Evolutionary conservation across 64 coral and sea anemone species (phyloP).

Genomic region (Pachyseris speciosa): DNA sequence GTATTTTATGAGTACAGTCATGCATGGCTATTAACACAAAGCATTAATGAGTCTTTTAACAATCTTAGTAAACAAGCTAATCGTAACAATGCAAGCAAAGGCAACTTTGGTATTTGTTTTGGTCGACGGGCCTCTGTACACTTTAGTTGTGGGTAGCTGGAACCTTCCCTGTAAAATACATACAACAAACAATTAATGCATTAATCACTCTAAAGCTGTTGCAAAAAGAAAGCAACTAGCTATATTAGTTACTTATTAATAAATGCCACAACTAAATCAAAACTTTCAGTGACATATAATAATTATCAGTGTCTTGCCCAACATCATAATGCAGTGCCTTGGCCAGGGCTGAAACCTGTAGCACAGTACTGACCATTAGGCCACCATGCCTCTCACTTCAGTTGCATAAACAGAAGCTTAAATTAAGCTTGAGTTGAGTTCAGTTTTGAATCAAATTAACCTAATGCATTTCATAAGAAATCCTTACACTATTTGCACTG

Average conservation of each 20-base stretch:
- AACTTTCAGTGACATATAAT: neutral
- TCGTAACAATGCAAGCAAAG: neutral
- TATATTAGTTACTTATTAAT: neutral
- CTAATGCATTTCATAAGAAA: neutral
- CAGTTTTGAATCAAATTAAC: neutral
- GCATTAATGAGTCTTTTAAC: neutral
- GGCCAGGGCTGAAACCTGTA: neutral
- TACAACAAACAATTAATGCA: neutral
- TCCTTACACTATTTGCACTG: neutral
- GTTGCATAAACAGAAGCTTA: neutral
- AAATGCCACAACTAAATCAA: neutral
- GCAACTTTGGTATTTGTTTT: neutral
- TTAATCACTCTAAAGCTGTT: neutral
- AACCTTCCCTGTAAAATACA: constrained; percentile 33
- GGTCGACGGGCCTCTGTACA: constrained; percentile 19
- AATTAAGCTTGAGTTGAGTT: neutral
- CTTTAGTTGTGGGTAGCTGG: constrained; percentile 19
- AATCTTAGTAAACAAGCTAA: neutral
- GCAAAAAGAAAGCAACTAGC: neutral
- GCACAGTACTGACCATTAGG: neutral
- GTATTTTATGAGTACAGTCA: neutral
- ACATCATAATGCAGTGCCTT: neutral
- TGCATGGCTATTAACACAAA: neutral
- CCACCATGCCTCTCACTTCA: neutral
- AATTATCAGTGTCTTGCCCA: neutral